Evolutionary conservation across 1,140 invertebrate species (phyloP).

Genomic region (Aphis gossypii): DNA sequence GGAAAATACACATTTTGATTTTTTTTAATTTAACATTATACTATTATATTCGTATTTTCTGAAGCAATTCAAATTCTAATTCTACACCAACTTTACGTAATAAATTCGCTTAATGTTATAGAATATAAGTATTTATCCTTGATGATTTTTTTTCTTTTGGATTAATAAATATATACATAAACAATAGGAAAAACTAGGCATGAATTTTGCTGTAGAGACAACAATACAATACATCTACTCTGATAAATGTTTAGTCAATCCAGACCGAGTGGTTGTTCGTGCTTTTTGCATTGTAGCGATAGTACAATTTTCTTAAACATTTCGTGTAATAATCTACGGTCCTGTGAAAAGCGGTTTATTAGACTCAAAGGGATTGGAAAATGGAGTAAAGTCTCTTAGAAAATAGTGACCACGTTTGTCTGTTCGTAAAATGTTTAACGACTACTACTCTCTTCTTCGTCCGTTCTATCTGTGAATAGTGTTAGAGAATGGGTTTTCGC

Average conservation of each 20-base stretch:
- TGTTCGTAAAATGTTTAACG: slow-evolving; percentile 37
- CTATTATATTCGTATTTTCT: neutral
- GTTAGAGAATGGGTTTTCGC: slow-evolving; percentile 7
- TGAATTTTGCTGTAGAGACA: neutral
- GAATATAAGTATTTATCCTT: neutral
- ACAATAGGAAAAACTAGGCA: neutral
- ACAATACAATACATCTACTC: neutral
- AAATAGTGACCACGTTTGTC: slow-evolving; percentile 31
- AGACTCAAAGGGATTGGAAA: slow-evolving; percentile 38
- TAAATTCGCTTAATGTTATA: neutral
- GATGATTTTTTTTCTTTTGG: neutral
- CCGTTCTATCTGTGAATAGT: neutral
- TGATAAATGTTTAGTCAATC: neutral
- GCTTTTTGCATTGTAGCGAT: neutral
- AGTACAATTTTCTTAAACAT: neutral
- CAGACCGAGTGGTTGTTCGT: neutral
- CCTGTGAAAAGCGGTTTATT: slow-evolving; percentile 16
- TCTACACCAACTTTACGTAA: neutral
- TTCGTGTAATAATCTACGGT: neutral
- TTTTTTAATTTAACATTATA: too few species aligned
- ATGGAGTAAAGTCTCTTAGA: slow-evolving; percentile 8
- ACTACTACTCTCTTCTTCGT: neutral
- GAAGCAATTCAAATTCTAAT: neutral
- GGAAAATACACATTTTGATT: too few species aligned
- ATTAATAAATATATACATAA: neutral